Conservation (phyloP, 1,140 invertebrate genomes). For the Nasonia longicornis region DNA sequence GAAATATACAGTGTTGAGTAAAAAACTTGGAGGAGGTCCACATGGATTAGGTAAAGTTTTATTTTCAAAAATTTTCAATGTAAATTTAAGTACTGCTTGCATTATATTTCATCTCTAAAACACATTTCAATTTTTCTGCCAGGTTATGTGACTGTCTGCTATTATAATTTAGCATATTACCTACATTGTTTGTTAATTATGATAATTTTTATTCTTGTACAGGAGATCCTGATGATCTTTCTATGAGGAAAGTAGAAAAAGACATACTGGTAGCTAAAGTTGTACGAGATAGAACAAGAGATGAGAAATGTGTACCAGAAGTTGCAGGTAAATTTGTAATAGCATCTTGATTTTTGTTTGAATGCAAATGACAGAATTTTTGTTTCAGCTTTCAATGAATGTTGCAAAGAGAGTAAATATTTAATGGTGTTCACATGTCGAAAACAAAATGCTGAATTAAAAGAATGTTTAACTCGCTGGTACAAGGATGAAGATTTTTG, state of each 20-base stretch:
- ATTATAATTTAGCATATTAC: conserved; percentile 6
- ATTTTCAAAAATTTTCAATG: neutral
- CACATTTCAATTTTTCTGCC: neutral
- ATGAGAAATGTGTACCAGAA: conserved; percentile 81
- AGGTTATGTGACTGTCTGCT: neutral
- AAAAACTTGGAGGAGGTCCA: conserved; percentile 68
- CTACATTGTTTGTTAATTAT: conserved; percentile 18
- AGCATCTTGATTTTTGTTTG: conserved; percentile 2
- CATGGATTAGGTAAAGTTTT: conserved; percentile 69
- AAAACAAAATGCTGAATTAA: conserved; percentile 76
- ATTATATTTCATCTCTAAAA: neutral
- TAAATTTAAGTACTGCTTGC: conserved; percentile 19
- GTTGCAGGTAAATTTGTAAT: conserved; percentile 70
- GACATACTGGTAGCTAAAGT: conserved; percentile 88
- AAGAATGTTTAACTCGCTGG: conserved; percentile 80
- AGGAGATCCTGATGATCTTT: conserved; percentile 88
- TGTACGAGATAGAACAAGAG: conserved; percentile 82
- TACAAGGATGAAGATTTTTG: conserved; percentile 82
- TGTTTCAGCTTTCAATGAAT: conserved; percentile 77
- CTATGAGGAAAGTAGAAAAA: conserved; percentile 85
- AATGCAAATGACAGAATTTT: conserved; percentile 46
- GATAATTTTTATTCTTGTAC: conserved; percentile 45
- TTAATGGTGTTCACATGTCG: conserved; percentile 81
- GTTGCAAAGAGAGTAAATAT: conserved; percentile 78
- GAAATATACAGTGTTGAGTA: conserved; percentile 54